phyloP scores from a whole-genome alignment of 2,113 vertebrate species.

The Callospermophilus lateralis region DNA sequence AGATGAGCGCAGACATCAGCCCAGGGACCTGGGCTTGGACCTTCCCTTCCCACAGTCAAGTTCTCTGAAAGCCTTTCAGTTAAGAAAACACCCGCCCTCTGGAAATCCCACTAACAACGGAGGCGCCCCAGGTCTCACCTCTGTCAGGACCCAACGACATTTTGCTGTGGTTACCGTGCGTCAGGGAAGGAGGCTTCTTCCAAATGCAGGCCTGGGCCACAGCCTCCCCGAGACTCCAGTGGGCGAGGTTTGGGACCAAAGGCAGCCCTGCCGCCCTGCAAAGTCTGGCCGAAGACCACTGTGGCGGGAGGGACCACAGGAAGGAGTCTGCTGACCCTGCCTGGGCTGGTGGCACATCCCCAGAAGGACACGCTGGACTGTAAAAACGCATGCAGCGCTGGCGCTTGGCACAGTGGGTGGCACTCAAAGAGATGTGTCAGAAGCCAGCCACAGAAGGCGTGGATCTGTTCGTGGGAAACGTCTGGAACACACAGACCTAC shows the following conservation, averaged over 20 bases:
- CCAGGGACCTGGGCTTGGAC: too few species aligned
- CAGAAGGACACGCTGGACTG: rapidly evolving
- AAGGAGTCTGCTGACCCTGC: rapidly evolving
- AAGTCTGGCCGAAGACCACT: rapidly evolving
- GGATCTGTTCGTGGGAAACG: not conserved
- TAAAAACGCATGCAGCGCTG: rapidly evolving
- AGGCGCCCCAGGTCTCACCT: not conserved
- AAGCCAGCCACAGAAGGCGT: too few species aligned
- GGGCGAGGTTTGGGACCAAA: not conserved
- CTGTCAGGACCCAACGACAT: rapidly evolving
- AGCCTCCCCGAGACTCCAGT: not conserved
- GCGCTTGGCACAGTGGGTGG: rapidly evolving
- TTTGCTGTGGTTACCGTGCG: rapidly evolving
- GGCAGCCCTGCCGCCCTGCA: rapidly evolving
- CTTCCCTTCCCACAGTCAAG: not conserved
- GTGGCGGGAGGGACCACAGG: rapidly evolving
- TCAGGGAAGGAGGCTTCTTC: rapidly evolving
- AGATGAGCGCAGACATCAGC: rapidly evolving
- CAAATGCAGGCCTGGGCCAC: rapidly evolving
- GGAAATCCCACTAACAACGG: not conserved
- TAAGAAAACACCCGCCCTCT: not conserved
- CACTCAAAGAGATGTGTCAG: not conserved
- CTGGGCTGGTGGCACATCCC: rapidly evolving
- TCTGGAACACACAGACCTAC: not conserved
- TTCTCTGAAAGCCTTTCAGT: not conserved